Evolutionary conservation across 92 coral and sea anemone genomes (phyloP).

Genomic region (Palythoa grandiflora): DNA sequence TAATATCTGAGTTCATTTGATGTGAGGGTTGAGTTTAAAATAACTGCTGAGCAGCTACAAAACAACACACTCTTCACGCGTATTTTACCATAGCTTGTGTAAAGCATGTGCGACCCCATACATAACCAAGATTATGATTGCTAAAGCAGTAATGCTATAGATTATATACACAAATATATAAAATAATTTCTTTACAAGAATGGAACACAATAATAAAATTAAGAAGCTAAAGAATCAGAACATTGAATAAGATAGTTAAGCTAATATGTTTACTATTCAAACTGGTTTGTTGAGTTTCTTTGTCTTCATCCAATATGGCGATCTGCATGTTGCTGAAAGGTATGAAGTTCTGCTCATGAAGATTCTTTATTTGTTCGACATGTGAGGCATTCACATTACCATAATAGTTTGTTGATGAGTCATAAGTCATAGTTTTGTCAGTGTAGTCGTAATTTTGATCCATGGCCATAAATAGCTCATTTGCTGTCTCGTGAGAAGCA

Average conservation of each 20-base stretch:
- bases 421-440: slow-evolving; percentile 18
- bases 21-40: too few species aligned
- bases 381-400: slow-evolving; percentile 54
- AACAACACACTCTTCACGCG: slow-evolving; percentile 43
- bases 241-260: slow-evolving; percentile 40
- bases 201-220: slow-evolving; percentile 1
- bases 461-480: slow-evolving; percentile 60
- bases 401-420: neutral
- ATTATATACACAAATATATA: slow-evolving; percentile 44
- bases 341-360: slow-evolving; percentile 52
- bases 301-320: slow-evolving; percentile 60
- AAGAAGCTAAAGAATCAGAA: slow-evolving; percentile 31
- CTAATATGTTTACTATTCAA: slow-evolving; percentile 48
- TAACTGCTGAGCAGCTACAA: too few species aligned
- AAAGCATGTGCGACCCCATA: slow-evolving; percentile 29
- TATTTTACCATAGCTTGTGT: slow-evolving; percentile 28
- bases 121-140: slow-evolving; percentile 28
- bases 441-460: slow-evolving; percentile 48
- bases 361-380: slow-evolving; percentile 54
- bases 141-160: slow-evolving; percentile 45
- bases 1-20: too few species aligned
- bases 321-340: slow-evolving; percentile 50
- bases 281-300: slow-evolving; percentile 49
- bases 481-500: slow-evolving; percentile 14
- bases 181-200: slow-evolving; percentile 39